Conservation (phyloP, 2,797 vertebrate genomes). For the Periparus ater region DNA sequence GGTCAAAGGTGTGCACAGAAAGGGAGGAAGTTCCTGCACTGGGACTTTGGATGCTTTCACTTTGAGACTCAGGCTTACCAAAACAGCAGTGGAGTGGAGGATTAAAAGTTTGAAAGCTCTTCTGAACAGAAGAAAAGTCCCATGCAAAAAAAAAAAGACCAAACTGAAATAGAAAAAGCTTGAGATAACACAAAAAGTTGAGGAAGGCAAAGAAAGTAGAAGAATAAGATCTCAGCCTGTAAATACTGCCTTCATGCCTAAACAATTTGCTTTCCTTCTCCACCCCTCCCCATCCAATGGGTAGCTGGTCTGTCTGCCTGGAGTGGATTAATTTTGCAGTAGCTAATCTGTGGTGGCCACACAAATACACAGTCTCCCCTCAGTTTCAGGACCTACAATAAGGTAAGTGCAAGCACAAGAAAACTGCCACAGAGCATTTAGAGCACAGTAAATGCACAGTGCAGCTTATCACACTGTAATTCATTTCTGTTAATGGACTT, state of each 20-base stretch:
- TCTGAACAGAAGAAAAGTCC: neutral
- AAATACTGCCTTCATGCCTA: neutral
- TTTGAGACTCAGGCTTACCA: neutral
- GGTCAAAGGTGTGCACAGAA: neutral
- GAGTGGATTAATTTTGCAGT: neutral
- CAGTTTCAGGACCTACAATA: neutral
- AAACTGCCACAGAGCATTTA: neutral
- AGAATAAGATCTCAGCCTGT: neutral
- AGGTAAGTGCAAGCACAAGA: neutral
- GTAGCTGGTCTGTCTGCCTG: neutral
- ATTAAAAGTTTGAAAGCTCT: neutral
- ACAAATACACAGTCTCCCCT: neutral
- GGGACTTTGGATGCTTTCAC: neutral
- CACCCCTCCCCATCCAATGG: neutral
- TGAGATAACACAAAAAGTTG: neutral
- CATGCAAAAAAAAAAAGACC: neutral
- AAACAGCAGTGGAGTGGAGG: neutral
- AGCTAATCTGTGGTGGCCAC: neutral
- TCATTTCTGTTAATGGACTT: neutral
- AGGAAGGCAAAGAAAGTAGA: neutral
- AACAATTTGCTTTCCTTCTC: neutral
- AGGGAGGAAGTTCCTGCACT: neutral
- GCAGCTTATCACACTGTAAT: neutral
- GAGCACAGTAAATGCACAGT: fast-evolving
- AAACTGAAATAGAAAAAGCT: neutral